Conservation (phyloP, 2,888 invertebrate genomes). For the Oasisia sp. region DNA sequence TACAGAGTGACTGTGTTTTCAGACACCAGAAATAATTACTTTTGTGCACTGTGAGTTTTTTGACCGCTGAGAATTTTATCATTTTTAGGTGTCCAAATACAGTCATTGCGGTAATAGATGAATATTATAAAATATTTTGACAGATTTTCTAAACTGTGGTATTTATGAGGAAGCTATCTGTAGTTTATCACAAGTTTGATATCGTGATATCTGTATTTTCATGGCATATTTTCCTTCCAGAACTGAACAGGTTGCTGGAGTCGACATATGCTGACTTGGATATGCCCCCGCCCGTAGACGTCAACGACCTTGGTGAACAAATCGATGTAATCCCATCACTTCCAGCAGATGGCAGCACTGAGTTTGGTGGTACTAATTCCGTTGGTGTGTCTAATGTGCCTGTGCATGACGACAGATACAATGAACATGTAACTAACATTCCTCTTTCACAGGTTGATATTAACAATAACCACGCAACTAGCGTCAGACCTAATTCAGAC, state of each 20-base stretch:
- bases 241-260: neutral
- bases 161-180: neutral
- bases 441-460: neutral
- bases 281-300: neutral
- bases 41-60: no score
- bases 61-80: no score
- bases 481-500: neutral
- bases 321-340: neutral
- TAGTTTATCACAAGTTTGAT: no score
- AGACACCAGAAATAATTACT: no score
- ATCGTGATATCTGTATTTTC: neutral
- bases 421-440: neutral
- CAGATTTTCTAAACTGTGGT: neutral
- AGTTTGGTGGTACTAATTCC: constrained; percentile 8
- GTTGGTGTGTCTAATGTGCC: neutral
- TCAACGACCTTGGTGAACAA: neutral
- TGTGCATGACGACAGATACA: neutral
- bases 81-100: no score
- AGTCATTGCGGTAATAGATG: no score
- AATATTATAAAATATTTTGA: neutral
- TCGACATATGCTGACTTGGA: neutral
- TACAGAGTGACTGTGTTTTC: no score
- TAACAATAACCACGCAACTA: neutral
- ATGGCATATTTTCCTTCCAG: neutral
- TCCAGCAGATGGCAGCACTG: neutral